Conservation (phyloP, 2,113 vertebrate species). For the Cathartes aura region DNA sequence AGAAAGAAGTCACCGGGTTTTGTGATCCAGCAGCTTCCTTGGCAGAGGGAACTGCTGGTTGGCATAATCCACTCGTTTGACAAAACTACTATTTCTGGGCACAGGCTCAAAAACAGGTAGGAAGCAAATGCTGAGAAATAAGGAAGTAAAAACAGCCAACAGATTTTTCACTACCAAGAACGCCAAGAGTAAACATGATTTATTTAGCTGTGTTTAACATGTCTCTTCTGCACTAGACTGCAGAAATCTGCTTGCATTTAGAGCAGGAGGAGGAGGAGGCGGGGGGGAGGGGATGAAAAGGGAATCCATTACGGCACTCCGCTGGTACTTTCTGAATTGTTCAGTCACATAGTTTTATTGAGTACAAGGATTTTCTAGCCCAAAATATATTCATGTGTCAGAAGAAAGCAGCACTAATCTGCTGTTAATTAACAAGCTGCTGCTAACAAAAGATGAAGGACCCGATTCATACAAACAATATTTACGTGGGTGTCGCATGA, state of each 20-base stretch:
- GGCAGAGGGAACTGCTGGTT: constrained; percentile 80
- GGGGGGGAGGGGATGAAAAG: constrained; percentile 12
- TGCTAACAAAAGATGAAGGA: constrained; percentile 79
- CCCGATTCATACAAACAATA: constrained; percentile 69
- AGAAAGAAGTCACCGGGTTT: constrained; percentile 78
- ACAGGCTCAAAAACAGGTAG: constrained; percentile 89
- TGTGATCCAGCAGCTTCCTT: constrained; percentile 82
- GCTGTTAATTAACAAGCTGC: constrained; percentile 78
- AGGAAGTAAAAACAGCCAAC: constrained; percentile 85
- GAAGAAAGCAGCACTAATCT: constrained; percentile 73
- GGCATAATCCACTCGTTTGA: constrained; percentile 82
- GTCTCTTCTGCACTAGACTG: constrained; percentile 69
- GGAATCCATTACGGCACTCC: constrained; percentile 30
- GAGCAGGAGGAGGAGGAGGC: constrained; percentile 29
- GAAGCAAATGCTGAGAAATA: constrained; percentile 87
- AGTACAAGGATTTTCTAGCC: constrained; percentile 68
- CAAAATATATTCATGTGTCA: constrained; percentile 70
- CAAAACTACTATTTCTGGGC: constrained; percentile 90
- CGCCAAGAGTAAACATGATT: constrained; percentile 85
- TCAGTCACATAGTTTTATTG: constrained; percentile 62
- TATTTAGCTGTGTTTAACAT: constrained; percentile 81
- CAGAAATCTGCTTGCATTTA: constrained; percentile 75
- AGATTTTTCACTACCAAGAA: constrained; percentile 79
- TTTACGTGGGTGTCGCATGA: constrained; percentile 50
- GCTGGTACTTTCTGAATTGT: constrained; percentile 54